Conservation (phyloP, 1,140 invertebrate species). For the Cydia fagiglandana region DNA sequence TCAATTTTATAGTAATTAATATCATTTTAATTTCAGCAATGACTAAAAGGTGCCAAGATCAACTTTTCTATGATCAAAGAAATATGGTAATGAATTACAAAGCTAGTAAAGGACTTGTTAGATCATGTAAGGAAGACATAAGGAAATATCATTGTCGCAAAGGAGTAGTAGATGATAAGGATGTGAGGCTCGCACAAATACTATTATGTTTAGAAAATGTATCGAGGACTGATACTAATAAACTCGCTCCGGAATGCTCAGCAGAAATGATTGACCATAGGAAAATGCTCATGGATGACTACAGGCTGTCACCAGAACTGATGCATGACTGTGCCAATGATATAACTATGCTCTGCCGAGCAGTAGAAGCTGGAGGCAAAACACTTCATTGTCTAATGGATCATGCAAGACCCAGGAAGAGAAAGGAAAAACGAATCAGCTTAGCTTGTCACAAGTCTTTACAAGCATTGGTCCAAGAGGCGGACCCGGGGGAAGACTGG, state of each 20-base stretch:
- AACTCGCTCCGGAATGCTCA: conserved; percentile 87
- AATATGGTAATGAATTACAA: conserved; percentile 95
- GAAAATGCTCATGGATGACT: conserved; percentile 95
- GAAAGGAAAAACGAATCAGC: conserved; percentile 82
- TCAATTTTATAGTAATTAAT: not conserved
- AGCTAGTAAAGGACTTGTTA: conserved; percentile 92
- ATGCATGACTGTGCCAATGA: conserved; percentile 93
- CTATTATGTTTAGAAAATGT: conserved; percentile 95
- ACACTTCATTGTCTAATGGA: conserved; percentile 98
- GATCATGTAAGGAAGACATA: conserved; percentile 95
- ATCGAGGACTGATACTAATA: conserved; percentile 85
- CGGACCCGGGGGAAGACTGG: conserved; percentile 94
- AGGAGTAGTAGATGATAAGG: conserved; percentile 88
- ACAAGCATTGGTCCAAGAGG: conserved; percentile 88
- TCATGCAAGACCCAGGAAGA: conserved; percentile 85
- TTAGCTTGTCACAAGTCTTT: conserved; percentile 85
- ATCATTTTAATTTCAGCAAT: conserved; percentile 71
- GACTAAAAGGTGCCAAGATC: conserved; percentile 88
- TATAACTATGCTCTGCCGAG: conserved; percentile 86
- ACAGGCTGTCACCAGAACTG: conserved; percentile 94
- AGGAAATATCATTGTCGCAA: conserved; percentile 88
- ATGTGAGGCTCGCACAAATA: conserved; percentile 93
- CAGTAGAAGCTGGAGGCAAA: conserved; percentile 88
- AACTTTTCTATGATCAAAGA: conserved; percentile 91
- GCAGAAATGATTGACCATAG: conserved; percentile 94